Percentiles rank a stretch among this genome's conserved stretches.
phyloP scores from a whole-genome alignment of 1,140 invertebrate species.

The Formica exsecta region DNA sequence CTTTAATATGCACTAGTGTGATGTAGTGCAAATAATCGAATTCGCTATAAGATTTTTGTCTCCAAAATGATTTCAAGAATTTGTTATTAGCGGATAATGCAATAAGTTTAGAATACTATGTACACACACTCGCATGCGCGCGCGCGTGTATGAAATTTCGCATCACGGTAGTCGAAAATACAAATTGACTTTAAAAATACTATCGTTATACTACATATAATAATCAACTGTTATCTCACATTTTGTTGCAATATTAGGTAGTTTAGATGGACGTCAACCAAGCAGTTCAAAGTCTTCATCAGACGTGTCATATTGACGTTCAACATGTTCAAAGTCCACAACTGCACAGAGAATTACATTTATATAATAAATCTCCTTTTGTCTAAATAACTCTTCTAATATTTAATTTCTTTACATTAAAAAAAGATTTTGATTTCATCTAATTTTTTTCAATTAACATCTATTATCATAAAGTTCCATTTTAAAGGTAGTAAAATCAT shows the following conservation, averaged over 20 bases:
- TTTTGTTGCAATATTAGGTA: constrained; percentile 17
- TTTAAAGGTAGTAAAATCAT: no score
- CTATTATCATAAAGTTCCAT: no score
- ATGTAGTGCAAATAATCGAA: no score
- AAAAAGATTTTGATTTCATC: no score
- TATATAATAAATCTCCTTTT: background rate
- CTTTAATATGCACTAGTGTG: no score
- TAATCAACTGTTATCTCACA: constrained; percentile 29
- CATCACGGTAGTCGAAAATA: constrained; percentile 25
- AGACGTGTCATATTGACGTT: constrained; percentile 86
- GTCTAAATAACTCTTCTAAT: background rate
- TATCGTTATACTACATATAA: background rate
- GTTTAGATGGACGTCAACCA: constrained; percentile 82
- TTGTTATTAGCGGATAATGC: no score
- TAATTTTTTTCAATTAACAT: no score
- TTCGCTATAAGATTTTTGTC: no score
- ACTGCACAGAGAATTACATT: constrained; percentile 75
- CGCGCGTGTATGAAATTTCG: background rate
- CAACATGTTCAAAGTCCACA: constrained; percentile 81
- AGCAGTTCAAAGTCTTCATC: constrained; percentile 88
- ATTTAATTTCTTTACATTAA: no score
- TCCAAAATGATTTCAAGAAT: no score
- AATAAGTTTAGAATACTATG: no score
- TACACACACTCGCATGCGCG: no score
- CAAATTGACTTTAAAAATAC: constrained; percentile 41